Conservation (phyloP, 2,113 vertebrate species). For the Sinocyclocheilus grahami region DNA sequence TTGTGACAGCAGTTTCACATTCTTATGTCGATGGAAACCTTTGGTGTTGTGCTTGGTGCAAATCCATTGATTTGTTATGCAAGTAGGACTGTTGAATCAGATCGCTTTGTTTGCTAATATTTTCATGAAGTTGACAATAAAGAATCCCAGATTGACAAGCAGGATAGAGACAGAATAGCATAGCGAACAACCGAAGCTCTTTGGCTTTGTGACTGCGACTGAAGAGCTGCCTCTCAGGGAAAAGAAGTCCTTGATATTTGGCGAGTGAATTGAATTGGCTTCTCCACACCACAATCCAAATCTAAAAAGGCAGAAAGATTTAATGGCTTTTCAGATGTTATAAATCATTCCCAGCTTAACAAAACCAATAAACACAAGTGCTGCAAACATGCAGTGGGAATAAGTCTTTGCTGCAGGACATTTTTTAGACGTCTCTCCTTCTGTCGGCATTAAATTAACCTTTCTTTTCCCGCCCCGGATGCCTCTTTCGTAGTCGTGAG, state of each 20-base stretch:
- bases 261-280: conserved; percentile 51
- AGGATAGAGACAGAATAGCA: not conserved
- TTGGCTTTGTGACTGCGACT: conserved; percentile 7
- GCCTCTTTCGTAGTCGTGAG: conserved; percentile 14
- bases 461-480: conserved; percentile 28
- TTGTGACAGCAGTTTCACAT: not conserved
- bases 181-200: not conserved
- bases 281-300: conserved; percentile 34
- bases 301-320: conserved; percentile 52
- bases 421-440: conserved; percentile 31
- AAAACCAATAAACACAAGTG: conserved; percentile 55
- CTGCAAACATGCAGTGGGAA: not conserved
- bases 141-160: not conserved
- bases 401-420: conserved; percentile 28
- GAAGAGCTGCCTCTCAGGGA: conserved; percentile 42
- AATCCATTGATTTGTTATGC: not conserved
- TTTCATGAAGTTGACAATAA: not conserved
- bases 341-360: conserved; percentile 57
- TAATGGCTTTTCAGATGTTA: conserved; percentile 55
- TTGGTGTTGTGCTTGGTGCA: not conserved
- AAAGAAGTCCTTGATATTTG: conserved; percentile 55
- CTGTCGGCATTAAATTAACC: conserved; percentile 45
- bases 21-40: not conserved
- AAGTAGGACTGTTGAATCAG: not conserved
- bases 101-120: not conserved